Evolutionary conservation across 2,888 invertebrate species (phyloP), one percentile per base, ranked within the genome.

Genomic region (Dolomedes plantarius): DNA sequence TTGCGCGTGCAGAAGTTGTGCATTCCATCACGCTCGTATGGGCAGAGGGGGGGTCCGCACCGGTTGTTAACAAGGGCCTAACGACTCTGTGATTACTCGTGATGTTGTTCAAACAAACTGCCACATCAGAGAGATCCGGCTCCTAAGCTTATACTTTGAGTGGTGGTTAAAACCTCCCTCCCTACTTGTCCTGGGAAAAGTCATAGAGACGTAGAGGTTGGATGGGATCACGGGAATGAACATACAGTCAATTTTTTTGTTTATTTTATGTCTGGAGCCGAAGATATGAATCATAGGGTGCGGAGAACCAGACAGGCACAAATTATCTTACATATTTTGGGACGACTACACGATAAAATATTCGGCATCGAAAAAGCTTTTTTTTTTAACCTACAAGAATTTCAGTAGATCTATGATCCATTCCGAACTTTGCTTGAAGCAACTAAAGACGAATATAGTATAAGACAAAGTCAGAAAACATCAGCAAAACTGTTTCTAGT

Each of bases 31-130:
- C 81, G 69, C 69, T 39, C 50, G n/a, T 46, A 29, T 39, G 50
- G 64, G 81, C n/a, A 36, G 62, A 23, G n/a, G 50, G 76, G 72
- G 77, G 56, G 41, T 36, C 23, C 36, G 27, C 32, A 72, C 65
- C 56, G 56, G 56, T 56, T 77, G 77, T 77, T 77, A 83, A 83
- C 77, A 77, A 76, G 77, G 77, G 23, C 72, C 76, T 76, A 83
- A 83, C 83, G 83, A 83, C 83, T 83, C 77, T 83, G 76, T 83
- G 83, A 83, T 83, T 83, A 83, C 76, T 72, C 46, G 72, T 72
- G 77, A 83, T 83, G 83, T 77, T 83, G 76, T 83, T 83, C 83
- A 83, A 83, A 83, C 83, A 83, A 83, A 83, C 83, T 77, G 76
- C 83, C 83, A 83, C 77, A 83, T 83, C 83, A 83, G 50, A 83